A percentile compares a stretch with the other conserved stretches of the same genome.
Conservation (phyloP, 2,113 vertebrate species). For the pig (Sus scrofa) region T2T-Sscrofa CM000814.6:121739001-121739500, state of each 20-base stretch:
- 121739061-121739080: background rate
- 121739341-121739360: background rate
- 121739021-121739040: background rate
- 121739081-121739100: background rate
- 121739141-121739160: background rate
- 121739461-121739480: background rate
- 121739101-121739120: constrained; percentile 9
- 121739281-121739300: background rate
- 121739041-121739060: background rate
- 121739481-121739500: background rate
- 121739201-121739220: background rate
- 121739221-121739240: background rate
- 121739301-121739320: background rate
- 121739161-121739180: background rate
- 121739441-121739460: constrained; percentile 16
- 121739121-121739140: background rate
- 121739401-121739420: constrained; percentile 9
- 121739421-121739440: background rate
- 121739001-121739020: constrained; percentile 40
- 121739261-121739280: background rate
- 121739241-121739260: constrained; percentile 25
- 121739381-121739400: background rate
- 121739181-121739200: background rate
- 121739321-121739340: background rate
- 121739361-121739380: background rate